Evolutionary conservation across 2,888 invertebrate genomes (phyloP), one percentile per base, ranked within the genome.

Genomic region (Lepidochrysops patricia): DNA sequence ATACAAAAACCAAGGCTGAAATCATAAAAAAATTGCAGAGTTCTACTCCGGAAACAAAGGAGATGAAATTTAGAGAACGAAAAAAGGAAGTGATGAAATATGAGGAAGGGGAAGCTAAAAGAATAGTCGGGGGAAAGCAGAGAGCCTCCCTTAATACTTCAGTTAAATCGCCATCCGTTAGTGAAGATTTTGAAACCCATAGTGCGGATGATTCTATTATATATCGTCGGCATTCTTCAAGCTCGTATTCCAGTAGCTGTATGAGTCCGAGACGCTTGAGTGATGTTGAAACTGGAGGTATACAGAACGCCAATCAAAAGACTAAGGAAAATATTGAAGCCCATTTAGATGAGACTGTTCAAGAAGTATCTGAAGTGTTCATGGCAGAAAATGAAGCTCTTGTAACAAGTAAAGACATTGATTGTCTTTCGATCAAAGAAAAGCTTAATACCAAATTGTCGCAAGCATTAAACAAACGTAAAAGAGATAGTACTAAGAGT

Each of bases 161-260:
- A 52, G 79, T 86, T 0, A 86, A 87, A 60, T 91, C 92, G 19
- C 91, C 91, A 4, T 89, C 92, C 0, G 91, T 92, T 66, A 90
- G 90, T 75, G 93, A 91, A 71, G 90, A 92, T 58, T 93, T 90
- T 79, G 90, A 91, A 66, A 87, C 90, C 52, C 89, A 91, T 37
- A 89, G 92, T 70, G 94, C 94, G 1, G 95, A 95, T 74, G 94
- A 93, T 59, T 95, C 96, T 0, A 92, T 95, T 71, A 95, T 96
- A 61, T 93, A 96, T 70, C 90, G 96, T 37, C 90, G 96, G 15
- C 95, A 96, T 72, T 96, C 96, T 1, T 96, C 95, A 52, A 95
- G 95, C 75, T 95, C 95, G 0, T 94, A 94, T 74, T 95, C 95
- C 0, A 94, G 94, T 72, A 91, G 91, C 1, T 92, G 93, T 12